Evolutionary conservation across 35 echinoderm and acorn worm genomes (phyloP).

Genomic region (Apostichopus parvimensis): DNA sequence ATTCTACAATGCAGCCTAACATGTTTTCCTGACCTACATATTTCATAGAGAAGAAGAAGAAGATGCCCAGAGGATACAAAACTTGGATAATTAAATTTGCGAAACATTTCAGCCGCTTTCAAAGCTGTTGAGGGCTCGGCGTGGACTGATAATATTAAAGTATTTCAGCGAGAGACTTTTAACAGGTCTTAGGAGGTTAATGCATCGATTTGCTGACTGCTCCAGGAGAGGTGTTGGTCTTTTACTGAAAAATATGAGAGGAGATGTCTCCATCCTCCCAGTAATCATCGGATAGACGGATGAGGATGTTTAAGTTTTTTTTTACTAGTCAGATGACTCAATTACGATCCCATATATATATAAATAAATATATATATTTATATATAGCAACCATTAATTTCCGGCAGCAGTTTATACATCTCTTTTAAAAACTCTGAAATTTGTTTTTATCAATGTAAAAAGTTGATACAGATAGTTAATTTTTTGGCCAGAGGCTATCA

Average conservation of each 20-base stretch:
- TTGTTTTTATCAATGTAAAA: too few relatives aligned
- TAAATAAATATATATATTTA: too few relatives aligned
- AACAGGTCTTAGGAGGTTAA: constrained; percentile 21
- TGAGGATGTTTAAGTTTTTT: not conserved
- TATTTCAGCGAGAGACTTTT: constrained; percentile 1
- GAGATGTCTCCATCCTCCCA: not conserved
- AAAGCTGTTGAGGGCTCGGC: constrained; percentile 17
- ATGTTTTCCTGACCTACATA: constrained; percentile 38
- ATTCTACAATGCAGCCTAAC: not conserved
- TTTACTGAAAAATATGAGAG: not conserved
- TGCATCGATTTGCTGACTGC: constrained; percentile 2
- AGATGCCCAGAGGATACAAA: constrained; percentile 31
- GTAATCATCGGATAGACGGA: not conserved
- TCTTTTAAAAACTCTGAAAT: too few relatives aligned
- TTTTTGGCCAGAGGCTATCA: too few relatives aligned
- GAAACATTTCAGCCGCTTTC: constrained; percentile 27
- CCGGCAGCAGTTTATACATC: too few relatives aligned
- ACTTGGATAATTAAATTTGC: constrained; percentile 27
- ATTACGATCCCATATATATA: not conserved
- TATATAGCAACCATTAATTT: too few relatives aligned
- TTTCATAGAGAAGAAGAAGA: not conserved
- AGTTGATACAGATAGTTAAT: too few relatives aligned
- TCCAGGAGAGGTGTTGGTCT: not conserved
- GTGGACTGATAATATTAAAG: not conserved
- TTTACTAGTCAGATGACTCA: not conserved